These are phyloP conservation scores for Cuniculus paca DNA, from an alignment of 2,797 vertebrate species.

Conservation along the genomic window DNA sequence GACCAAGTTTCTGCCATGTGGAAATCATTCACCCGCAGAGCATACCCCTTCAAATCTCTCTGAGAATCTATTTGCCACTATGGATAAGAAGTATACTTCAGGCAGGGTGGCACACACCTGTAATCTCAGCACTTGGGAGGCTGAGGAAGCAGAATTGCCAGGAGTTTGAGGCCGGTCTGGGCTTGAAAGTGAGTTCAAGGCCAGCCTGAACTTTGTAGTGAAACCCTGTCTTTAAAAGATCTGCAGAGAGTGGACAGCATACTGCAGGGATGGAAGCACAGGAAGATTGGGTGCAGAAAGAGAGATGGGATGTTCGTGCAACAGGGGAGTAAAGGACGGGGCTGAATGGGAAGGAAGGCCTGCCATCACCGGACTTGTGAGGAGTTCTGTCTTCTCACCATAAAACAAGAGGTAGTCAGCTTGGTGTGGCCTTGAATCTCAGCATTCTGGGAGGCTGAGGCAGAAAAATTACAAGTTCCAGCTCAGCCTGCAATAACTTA, in stretches of 20 bases:
- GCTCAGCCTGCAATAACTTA: background rate
- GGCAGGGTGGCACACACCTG: background rate
- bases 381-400: background rate
- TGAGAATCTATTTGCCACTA: background rate
- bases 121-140: background rate
- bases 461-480: background rate
- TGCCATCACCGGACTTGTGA: background rate
- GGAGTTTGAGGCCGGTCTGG: background rate
- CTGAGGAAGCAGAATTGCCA: background rate
- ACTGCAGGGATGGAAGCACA: fast-evolving
- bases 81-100: background rate
- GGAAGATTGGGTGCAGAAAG: background rate
- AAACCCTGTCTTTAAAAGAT: background rate
- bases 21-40: background rate
- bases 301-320: background rate
- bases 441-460: background rate
- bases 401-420: too few species aligned
- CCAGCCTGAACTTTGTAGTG: background rate
- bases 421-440: background rate
- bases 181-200: background rate
- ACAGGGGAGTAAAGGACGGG: background rate
- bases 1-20: background rate
- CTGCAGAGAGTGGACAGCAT: background rate
- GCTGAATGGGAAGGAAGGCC: background rate
- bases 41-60: background rate